A percentile compares a stretch with the other conserved stretches of the same genome.
These are phyloP conservation scores for Podarcis cretensis DNA, from an alignment of 2,113 vertebrate species.

Conservation along the genomic window DNA sequence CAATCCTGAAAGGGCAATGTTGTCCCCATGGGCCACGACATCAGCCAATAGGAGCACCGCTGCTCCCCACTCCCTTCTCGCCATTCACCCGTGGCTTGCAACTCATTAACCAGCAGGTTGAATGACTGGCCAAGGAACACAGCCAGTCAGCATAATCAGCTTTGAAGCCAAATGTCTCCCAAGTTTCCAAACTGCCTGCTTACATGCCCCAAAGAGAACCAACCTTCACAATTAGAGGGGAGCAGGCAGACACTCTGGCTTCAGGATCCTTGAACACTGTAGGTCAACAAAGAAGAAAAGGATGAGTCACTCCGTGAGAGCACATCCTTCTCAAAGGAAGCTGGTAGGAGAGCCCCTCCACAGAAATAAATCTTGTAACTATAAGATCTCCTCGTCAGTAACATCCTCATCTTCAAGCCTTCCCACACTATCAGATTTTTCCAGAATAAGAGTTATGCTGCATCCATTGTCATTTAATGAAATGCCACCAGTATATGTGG, in stretches of 20 bases:
- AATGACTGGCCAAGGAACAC: neutral
- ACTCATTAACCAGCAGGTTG: fast-evolving
- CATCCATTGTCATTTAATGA: neutral
- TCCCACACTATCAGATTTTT: neutral
- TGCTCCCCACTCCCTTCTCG: neutral
- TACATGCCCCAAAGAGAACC: neutral
- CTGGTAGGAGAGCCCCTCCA: neutral
- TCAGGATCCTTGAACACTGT: neutral
- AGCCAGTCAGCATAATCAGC: neutral
- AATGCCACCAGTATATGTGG: too few relatives aligned
- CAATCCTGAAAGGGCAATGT: neutral
- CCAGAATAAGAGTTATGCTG: neutral
- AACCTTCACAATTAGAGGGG: neutral
- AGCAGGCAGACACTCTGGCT: neutral
- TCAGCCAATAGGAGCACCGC: neutral
- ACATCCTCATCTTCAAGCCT: neutral
- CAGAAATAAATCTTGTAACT: neutral
- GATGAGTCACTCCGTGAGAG: neutral
- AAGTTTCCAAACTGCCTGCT: neutral
- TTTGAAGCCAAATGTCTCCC: neutral
- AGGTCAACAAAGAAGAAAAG: neutral
- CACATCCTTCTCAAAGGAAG: neutral
- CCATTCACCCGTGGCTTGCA: fast-evolving
- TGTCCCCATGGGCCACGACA: neutral
- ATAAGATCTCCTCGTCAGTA: too few relatives aligned